Evolutionary conservation across 1,140 invertebrate species (phyloP).

Genomic region (Zaprionus ornatus): DNA sequence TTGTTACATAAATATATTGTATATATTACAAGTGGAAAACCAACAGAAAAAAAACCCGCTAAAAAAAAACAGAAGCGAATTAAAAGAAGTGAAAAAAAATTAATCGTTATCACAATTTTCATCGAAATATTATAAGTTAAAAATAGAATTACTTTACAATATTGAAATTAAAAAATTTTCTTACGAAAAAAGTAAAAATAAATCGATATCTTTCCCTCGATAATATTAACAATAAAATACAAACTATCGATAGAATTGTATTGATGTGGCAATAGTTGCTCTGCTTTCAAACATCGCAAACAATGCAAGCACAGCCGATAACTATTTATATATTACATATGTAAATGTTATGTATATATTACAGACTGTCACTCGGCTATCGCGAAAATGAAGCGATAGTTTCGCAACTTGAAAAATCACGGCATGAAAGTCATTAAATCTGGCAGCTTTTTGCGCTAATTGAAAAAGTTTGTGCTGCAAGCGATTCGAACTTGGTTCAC

Average conservation of each 20-base stretch:
- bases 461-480: neutral
- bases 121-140: too few relatives aligned
- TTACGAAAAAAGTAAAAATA: neutral
- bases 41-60: too few relatives aligned
- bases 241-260: neutral
- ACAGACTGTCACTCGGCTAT: neutral
- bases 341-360: neutral
- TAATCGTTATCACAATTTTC: neutral
- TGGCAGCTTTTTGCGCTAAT: slow-evolving; percentile 1
- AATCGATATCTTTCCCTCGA: neutral
- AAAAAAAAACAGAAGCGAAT: too few relatives aligned
- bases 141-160: too few relatives aligned
- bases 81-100: too few relatives aligned
- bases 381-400: neutral
- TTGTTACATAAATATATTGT: too few relatives aligned
- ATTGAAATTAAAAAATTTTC: too few relatives aligned
- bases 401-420: neutral
- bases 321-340: too few relatives aligned
- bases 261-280: neutral
- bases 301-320: neutral
- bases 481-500: neutral
- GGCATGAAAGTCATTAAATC: neutral
- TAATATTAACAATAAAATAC: neutral
- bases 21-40: too few relatives aligned
- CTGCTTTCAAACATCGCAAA: neutral